Evolutionary conservation across 2,888 invertebrate genomes (phyloP), one percentile per base, ranked within the genome.

Genomic region (Tiphia femorata): DNA sequence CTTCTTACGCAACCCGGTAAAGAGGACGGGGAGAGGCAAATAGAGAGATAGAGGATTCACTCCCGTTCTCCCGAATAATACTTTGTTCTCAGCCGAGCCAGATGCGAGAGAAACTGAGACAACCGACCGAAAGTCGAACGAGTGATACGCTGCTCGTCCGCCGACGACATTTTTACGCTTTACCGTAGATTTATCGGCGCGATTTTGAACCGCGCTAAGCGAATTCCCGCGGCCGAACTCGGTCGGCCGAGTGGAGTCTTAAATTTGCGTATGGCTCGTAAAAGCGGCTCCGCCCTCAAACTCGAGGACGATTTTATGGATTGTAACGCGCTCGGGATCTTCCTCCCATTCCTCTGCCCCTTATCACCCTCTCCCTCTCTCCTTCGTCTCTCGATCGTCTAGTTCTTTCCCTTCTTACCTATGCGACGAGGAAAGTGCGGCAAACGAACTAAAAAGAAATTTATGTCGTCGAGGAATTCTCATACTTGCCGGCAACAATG

Each of bases 181-280:
- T 30, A 46, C 30, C 7, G 25, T 44, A 41, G 53, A 62, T 62
- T 62, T 62, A 56, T 60, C 53, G 56, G 59, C 8, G 19, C 49
- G 52, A 56, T 60, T 60, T 27, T 41, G 41, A 14, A 17, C 12
- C 41, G 37, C 48, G 43, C n/a, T 21, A 35, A 53, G 49, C 23
- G 42, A 33, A 30, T 17, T 25, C 51, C n/a, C n/a, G 52, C 29
- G 55, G 51, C 49, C 47, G 35, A 2, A 38, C 35, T 43, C 40
- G 41, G 54, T 58, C 58, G 53, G 58, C n/a, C 29, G 41, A 40
- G 29, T 30, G 27, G 30, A 46, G 37, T 55, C 62, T 62, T 55
- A 64, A 62, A 64, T 64, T 64, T 64, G 64, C 58, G 62, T 62
- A 58, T 27, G 46, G 55, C 52, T 64, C 64, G 62, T 64, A 64